Base-by-base conservation (phyloP, 2,888 invertebrate species). In the Odontocerum albicorne region DNA sequence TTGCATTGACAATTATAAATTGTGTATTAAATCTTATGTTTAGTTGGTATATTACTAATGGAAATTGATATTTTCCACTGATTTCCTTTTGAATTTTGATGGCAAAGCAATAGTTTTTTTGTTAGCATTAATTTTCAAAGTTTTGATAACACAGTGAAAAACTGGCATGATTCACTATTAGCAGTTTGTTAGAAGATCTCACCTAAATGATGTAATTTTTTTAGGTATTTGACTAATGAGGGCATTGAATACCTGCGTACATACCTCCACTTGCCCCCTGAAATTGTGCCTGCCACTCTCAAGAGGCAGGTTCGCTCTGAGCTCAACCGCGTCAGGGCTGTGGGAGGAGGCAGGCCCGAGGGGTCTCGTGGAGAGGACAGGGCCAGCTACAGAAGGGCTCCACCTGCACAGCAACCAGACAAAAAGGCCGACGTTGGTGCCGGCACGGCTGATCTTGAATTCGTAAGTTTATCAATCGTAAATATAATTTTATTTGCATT, bases 371-470 rank as follows among this genome's bases (percentile, higher is more conserved):
- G 88, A 0, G 92, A 92, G 71, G 93, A 94, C 72, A 83, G 93
- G 59, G 84, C 87, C 4, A 86, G 87, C 8, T 93, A 93, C 80
- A 85, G 93, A 69, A 83, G 92, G 55, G 87, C 87, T 16, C 84
- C 85, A 12, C 88, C 88, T 31, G 65, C 69, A 43, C 76, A 80
- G 12, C 81, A 81, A 42, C 77, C 85, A 56, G 97, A 98, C 73
- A 98, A 98, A 77, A 95, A 95, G 75, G 91, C 92, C 60, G 98
- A 98, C 75, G 97, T 95, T 66, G 98, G 97, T 63, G 92, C 96
- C 67, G 98, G 97, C 62, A 88, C 92, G 56, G 91, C 88, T 63
- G 89, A 89, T 73, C 85, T 97, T 68, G 95, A 96, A 84, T 96
- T 96, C 77, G 81, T 81, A 70, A 77, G 80, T 76, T 27, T 43